Percentiles rank a stretch among this genome's conserved stretches.
These are phyloP conservation scores for Aurelia sp. DNA, from an alignment of 30 jellyfish, hydroid and myxozoan genomes.

Conservation along the genomic window DNA sequence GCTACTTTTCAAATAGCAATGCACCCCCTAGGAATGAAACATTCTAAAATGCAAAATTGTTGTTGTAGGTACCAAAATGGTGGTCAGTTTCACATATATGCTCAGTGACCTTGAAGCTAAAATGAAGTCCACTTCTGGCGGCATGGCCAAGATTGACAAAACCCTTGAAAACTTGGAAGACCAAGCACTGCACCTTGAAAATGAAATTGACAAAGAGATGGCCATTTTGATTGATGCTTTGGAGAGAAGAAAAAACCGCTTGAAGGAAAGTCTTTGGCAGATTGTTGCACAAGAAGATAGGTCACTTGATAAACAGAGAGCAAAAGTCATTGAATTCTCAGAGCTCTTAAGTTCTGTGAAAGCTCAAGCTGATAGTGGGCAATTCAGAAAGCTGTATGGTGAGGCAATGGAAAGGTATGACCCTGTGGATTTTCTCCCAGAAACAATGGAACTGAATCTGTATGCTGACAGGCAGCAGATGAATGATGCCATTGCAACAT, in stretches of 20 bases:
- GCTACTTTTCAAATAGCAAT: too few relatives aligned
- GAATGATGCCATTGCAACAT: background rate
- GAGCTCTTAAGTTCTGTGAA: background rate
- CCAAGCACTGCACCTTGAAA: constrained; percentile 5
- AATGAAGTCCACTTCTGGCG: background rate
- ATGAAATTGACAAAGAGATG: constrained; percentile 14
- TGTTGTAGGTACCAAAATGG: constrained; percentile 19
- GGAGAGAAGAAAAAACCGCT: constrained; percentile 15
- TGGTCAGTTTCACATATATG: constrained; percentile 13
- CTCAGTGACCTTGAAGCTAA: constrained; percentile 28
- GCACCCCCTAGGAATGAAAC: too few relatives aligned
- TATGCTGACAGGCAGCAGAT: background rate
- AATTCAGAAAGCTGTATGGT: constrained; percentile 32
- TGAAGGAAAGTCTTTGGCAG: constrained; percentile 21
- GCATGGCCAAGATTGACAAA: constrained; percentile 6
- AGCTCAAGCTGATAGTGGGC: background rate
- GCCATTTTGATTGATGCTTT: constrained; percentile 12
- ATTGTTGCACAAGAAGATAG: constrained; percentile 15
- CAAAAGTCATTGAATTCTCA: constrained; percentile 8
- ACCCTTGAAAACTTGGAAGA: background rate
- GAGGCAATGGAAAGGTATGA: constrained; percentile 16
- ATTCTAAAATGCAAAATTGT: background rate
- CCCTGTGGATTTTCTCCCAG: background rate
- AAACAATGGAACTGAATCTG: background rate
- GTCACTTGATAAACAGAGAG: constrained; percentile 3